A percentile compares a stretch with the other conserved stretches of the same genome.
These are phyloP conservation scores for Samia ricini DNA, from an alignment of 1,140 invertebrate genomes.

Conservation along the genomic window DNA sequence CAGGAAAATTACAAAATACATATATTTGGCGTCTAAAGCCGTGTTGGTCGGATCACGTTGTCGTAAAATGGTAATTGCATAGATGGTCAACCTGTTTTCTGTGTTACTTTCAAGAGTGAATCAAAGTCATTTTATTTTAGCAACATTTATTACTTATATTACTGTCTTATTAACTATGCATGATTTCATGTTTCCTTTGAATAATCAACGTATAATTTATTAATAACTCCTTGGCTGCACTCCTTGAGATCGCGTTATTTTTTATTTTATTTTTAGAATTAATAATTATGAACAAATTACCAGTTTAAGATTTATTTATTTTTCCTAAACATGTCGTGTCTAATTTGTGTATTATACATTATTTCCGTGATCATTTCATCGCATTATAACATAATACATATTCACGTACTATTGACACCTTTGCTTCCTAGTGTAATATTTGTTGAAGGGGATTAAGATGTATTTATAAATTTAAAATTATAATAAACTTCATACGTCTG, in stretches of 20 bases:
- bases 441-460: too few species aligned
- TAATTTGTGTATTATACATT: background rate
- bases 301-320: too few species aligned
- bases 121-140: conserved; percentile 39
- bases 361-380: background rate
- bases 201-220: background rate
- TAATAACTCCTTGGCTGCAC: background rate
- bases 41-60: conserved; percentile 34
- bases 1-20: conserved; percentile 28
- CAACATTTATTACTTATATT: background rate
- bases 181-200: conserved; percentile 1
- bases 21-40: conserved; percentile 31
- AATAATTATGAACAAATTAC: too few species aligned
- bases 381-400: background rate
- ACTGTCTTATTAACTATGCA: background rate
- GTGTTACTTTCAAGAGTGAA: conserved; percentile 44
- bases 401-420: too few species aligned
- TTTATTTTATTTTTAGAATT: background rate
- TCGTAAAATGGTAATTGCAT: conserved; percentile 45
- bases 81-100: conserved; percentile 39
- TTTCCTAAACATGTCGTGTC: background rate
- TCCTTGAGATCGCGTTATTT: background rate
- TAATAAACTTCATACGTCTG: too few species aligned
- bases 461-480: too few species aligned
- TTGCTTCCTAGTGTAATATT: too few species aligned